Evolutionary conservation across 2,888 invertebrate genomes (phyloP).

Genomic region (Halocaridina rubra): DNA sequence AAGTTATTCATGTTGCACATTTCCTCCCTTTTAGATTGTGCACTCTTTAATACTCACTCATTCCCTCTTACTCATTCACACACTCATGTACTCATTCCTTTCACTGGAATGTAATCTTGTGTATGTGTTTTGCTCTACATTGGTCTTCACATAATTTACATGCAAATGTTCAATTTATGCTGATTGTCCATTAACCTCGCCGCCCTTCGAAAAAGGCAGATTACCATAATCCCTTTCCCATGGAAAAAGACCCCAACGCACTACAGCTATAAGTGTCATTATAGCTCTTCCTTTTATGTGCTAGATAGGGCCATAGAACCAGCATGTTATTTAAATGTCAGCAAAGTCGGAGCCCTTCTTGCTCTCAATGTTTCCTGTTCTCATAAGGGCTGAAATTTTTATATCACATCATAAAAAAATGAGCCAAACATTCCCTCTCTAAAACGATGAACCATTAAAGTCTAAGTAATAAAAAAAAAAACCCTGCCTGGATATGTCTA

Average conservation of each 20-base stretch:
- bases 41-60: background rate
- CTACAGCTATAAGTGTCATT: background rate
- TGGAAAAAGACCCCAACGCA: background rate
- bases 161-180: slow-evolving; percentile 38
- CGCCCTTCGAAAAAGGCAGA: slow-evolving; percentile 17
- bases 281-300: background rate
- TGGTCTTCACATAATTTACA: slow-evolving; percentile 27
- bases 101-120: background rate
- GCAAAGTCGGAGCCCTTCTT: background rate
- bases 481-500: too few species aligned
- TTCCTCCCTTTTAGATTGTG: background rate
- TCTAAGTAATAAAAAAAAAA: too few species aligned
- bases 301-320: background rate
- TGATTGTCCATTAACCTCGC: slow-evolving; percentile 36
- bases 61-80: background rate
- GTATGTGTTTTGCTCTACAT: background rate
- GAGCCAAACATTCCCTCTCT: too few species aligned
- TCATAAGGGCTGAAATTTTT: background rate
- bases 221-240: background rate
- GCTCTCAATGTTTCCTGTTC: background rate
- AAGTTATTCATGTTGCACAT: too few species aligned
- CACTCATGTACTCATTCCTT: background rate
- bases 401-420: background rate
- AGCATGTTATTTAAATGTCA: background rate
- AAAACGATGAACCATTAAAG: too few species aligned